These are phyloP conservation scores for Standfussiana lucernea DNA, from an alignment of 2,888 invertebrate species.

Conservation along the genomic window DNA sequence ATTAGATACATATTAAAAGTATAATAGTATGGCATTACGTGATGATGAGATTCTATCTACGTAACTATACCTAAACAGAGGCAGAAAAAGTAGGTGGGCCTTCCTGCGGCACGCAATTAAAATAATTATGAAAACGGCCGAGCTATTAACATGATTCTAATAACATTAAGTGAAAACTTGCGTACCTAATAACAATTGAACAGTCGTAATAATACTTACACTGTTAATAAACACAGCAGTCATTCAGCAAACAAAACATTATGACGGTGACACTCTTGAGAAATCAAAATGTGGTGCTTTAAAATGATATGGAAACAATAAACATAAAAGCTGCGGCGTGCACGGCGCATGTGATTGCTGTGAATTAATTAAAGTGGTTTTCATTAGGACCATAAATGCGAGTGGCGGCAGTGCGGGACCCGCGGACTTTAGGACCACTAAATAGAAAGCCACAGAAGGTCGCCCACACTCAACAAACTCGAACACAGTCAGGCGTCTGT, in stretches of 20 bases:
- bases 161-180: constrained; percentile 84
- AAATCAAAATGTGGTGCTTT: constrained; percentile 88
- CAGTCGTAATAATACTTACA: constrained; percentile 77
- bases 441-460: background rate
- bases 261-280: constrained; percentile 88
- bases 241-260: constrained; percentile 83
- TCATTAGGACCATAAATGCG: constrained; percentile 86
- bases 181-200: constrained; percentile 78
- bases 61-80: constrained; percentile 5
- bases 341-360: constrained; percentile 87
- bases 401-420: constrained; percentile 66
- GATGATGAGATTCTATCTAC: constrained; percentile 42
- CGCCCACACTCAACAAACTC: background rate
- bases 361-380: constrained; percentile 90
- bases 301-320: constrained; percentile 89
- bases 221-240: constrained; percentile 75
- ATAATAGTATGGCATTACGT: constrained; percentile 37
- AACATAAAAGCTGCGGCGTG: constrained; percentile 86
- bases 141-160: constrained; percentile 73
- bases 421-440: constrained; percentile 60
- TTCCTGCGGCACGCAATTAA: constrained; percentile 29
- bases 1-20: constrained; percentile 29
- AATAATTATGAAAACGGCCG: constrained; percentile 52
- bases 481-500: background rate
- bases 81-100: constrained; percentile 44